Evolutionary conservation across 1,140 invertebrate species (phyloP).

Genomic region (Papilio aristodemus): DNA sequence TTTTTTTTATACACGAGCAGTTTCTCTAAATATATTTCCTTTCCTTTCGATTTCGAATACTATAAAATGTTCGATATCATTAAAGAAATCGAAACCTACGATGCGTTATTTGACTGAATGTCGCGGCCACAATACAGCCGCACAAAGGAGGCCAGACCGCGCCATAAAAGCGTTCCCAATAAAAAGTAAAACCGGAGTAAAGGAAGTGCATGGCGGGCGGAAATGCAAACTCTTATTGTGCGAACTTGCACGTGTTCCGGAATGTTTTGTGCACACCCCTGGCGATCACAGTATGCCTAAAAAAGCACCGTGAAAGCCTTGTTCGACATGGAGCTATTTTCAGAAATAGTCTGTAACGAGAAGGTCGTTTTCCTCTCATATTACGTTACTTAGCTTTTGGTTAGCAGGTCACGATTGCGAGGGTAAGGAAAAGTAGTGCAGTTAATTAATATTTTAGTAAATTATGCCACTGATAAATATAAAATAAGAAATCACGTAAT

Average conservation of each 20-base stretch:
- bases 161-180: slow-evolving; percentile 68
- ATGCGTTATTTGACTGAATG: slow-evolving; percentile 73
- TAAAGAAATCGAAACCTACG: slow-evolving; percentile 79
- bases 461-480: too few relatives aligned
- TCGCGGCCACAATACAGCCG: slow-evolving; percentile 63
- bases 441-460: too few relatives aligned
- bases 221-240: slow-evolving; percentile 80
- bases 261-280: slow-evolving; percentile 68
- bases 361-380: slow-evolving; percentile 26
- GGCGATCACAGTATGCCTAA: slow-evolving; percentile 49
- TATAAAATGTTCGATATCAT: slow-evolving; percentile 75
- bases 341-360: slow-evolving; percentile 41
- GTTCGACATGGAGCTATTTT: slow-evolving; percentile 57
- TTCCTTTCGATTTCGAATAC: slow-evolving; percentile 74
- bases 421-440: too few relatives aligned
- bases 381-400: neutral
- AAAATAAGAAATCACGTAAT: too few relatives aligned
- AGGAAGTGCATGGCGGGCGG: slow-evolving; percentile 78
- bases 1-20: slow-evolving; percentile 20
- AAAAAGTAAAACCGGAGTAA: slow-evolving; percentile 78
- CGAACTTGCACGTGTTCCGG: slow-evolving; percentile 78
- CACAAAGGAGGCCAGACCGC: slow-evolving; percentile 72
- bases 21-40: slow-evolving; percentile 45
- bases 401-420: neutral
- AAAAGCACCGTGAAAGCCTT: slow-evolving; percentile 59